Evolutionary conservation across 1,140 invertebrate species (phyloP).

Genomic region (Carcinoscorpius rotundicauda): DNA sequence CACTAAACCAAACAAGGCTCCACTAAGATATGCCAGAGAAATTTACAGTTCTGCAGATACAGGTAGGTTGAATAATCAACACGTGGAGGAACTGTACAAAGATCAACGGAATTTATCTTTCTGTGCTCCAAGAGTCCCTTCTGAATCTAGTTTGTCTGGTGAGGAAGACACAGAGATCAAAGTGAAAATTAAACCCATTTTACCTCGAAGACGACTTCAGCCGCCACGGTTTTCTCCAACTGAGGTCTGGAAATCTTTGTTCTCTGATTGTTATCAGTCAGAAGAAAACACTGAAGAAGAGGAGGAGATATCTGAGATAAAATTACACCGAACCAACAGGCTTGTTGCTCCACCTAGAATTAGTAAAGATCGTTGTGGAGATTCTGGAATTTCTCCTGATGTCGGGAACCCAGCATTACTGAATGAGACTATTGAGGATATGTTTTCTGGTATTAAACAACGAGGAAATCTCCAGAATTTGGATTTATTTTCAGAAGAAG

Average conservation of each 20-base stretch:
- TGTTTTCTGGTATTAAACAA: conserved; percentile 5
- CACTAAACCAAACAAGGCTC: no score
- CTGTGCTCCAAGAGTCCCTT: no score
- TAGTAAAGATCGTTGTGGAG: conserved; percentile 52
- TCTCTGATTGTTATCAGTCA: conserved; percentile 17
- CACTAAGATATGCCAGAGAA: no score
- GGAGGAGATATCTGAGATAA: conserved; percentile 38
- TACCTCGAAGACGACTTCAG: conserved; percentile 59
- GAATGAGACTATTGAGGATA: conserved; percentile 7
- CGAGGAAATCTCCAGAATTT: neutral
- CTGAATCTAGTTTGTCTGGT: conserved; percentile 1
- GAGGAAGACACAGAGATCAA: conserved; percentile 42
- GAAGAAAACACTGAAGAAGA: conserved; percentile 26
- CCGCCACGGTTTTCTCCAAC: conserved; percentile 65
- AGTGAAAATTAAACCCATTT: conserved; percentile 54
- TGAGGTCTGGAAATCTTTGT: conserved; percentile 55
- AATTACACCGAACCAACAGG: conserved; percentile 40
- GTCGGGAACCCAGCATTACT: conserved; percentile 37
- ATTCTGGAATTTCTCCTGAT: conserved; percentile 67
- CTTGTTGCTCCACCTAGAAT: conserved; percentile 37
- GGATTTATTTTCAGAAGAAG: neutral
- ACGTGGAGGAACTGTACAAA: no score
- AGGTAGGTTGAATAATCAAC: no score
- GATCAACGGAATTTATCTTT: no score
- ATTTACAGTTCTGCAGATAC: no score